Conservation (phyloP, 2,113 vertebrate species). For the Rousettus leschenaultii region DNA sequence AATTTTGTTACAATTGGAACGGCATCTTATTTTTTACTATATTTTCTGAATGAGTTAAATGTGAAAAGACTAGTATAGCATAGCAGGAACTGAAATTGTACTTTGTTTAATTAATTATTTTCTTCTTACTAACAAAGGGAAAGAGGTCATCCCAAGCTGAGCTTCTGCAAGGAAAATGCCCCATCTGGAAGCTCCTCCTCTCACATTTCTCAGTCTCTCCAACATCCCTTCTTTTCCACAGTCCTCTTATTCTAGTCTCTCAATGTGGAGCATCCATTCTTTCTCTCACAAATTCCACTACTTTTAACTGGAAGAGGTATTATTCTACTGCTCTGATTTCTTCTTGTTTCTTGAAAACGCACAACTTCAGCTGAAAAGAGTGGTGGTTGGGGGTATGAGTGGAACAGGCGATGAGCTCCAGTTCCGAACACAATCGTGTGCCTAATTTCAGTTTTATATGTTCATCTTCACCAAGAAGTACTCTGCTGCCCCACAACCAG, state of each 20-base stretch:
- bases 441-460: not conserved
- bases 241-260: not conserved
- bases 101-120: not conserved
- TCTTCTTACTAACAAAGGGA: not conserved
- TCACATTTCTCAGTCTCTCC: not conserved
- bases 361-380: not conserved
- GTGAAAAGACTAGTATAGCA: not conserved
- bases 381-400: not conserved
- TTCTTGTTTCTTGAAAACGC: not conserved
- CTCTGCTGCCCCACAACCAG: not conserved
- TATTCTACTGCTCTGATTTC: not conserved
- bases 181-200: not conserved
- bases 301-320: not conserved
- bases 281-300: not conserved
- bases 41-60: conserved; percentile 24
- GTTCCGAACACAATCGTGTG: not conserved
- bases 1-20: not conserved
- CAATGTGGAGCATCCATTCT: rapidly evolving
- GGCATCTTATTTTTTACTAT: not conserved
- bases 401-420: not conserved
- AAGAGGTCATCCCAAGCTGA: not conserved
- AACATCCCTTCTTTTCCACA: not conserved
- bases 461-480: not conserved
- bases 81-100: not conserved
- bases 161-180: not conserved